phyloP scores from a whole-genome alignment of 2,797 vertebrate species.

The Microctenopoma steveboyesi region DNA sequence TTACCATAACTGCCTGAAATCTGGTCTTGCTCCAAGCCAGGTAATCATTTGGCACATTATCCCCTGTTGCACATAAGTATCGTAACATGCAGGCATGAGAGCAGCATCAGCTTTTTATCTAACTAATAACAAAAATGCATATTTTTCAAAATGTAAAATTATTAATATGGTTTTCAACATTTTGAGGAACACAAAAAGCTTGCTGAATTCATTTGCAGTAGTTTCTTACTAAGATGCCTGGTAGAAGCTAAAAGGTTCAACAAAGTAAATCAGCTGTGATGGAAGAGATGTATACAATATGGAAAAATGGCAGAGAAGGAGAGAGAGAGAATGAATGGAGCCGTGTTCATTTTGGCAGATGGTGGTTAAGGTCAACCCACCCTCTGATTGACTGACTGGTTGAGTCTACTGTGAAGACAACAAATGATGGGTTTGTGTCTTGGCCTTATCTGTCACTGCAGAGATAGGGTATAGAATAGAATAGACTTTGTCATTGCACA shows the following conservation, averaged over 20 bases:
- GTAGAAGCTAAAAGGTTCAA: constrained; percentile 9
- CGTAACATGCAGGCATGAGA: not conserved
- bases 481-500: too few species aligned
- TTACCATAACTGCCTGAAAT: not conserved
- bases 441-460: constrained; percentile 42
- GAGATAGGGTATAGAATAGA: constrained; percentile 3
- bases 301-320: constrained; percentile 61
- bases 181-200: not conserved
- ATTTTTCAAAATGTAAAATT: not conserved
- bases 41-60: not conserved
- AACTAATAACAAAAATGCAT: not conserved
- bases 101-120: not conserved
- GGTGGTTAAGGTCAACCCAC: constrained; percentile 54
- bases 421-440: constrained; percentile 25
- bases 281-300: constrained; percentile 55
- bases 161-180: not conserved
- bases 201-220: not conserved
- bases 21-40: not conserved
- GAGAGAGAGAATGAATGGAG: constrained; percentile 46
- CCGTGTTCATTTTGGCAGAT: constrained; percentile 51
- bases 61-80: not conserved
- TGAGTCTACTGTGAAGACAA: constrained; percentile 33
- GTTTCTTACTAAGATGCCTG: constrained; percentile 1
- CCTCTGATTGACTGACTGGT: constrained; percentile 42
- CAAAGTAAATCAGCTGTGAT: constrained; percentile 28